Conservation (phyloP, 1,140 invertebrate species). For the Trichonephila inaurata region DNA sequence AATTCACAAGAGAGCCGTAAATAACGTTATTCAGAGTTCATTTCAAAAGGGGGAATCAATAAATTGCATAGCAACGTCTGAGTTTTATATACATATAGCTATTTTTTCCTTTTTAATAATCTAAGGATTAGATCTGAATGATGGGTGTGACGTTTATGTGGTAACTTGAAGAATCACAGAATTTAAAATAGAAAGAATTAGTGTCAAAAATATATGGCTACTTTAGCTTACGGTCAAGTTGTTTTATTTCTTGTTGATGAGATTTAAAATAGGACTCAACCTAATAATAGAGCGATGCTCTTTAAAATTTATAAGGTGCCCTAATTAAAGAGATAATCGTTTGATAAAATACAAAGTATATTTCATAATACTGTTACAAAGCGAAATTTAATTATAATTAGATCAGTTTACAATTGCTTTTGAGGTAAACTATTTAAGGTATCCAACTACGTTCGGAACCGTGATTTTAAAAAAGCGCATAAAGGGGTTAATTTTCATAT, state of each 20-base stretch:
- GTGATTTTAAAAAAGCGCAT: too few relatives aligned
- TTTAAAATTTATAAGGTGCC: not conserved
- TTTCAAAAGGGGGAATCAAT: conserved; percentile 10
- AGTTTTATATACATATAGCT: not conserved
- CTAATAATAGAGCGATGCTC: not conserved
- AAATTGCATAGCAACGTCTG: conserved; percentile 20
- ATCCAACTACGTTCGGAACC: too few relatives aligned
- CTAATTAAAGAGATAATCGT: too few relatives aligned
- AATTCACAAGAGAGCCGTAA: conserved; percentile 49
- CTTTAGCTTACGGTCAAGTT: not conserved
- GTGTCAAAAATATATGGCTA: not conserved
- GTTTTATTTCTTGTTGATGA: not conserved
- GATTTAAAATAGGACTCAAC: not conserved
- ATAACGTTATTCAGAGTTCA: conserved; percentile 35
- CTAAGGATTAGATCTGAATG: not conserved
- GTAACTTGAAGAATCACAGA: not conserved
- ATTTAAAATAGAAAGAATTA: conserved; percentile 24
- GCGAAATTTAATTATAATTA: too few relatives aligned
- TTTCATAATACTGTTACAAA: too few relatives aligned
- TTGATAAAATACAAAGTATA: too few relatives aligned
- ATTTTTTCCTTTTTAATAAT: not conserved
- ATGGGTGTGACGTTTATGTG: not conserved
- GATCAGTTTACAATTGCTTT: too few relatives aligned
- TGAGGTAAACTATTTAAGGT: too few relatives aligned
- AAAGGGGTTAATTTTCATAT: too few relatives aligned